phyloP scores from a whole-genome alignment of 2,888 invertebrate species.

The Drosophila testacea region DNA sequence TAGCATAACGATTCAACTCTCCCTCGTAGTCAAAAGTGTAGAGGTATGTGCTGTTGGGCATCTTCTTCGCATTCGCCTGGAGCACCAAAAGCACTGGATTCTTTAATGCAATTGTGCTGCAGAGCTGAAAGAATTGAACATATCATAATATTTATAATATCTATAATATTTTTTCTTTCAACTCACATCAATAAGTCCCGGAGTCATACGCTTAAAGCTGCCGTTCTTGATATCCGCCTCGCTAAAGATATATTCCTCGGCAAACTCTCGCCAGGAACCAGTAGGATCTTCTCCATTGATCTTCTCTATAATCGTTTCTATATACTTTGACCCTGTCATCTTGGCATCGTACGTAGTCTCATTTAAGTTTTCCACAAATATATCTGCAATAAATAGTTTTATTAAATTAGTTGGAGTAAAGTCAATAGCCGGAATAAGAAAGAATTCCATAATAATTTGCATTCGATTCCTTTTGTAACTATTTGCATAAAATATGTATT shows the following conservation, averaged over 20 bases:
- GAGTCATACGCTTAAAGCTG: conserved; percentile 84
- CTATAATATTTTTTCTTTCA: neutral
- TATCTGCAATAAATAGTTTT: conserved; percentile 56
- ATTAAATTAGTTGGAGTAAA: too few species aligned
- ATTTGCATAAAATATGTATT: neutral
- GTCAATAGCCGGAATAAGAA: too few species aligned
- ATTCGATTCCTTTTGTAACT: neutral
- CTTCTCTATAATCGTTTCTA: conserved; percentile 80
- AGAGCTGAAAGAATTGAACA: conserved; percentile 78
- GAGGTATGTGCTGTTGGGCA: conserved; percentile 84
- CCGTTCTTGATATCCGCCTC: conserved; percentile 83
- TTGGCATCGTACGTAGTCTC: conserved; percentile 78
- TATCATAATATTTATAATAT: neutral
- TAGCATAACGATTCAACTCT: conserved; percentile 83
- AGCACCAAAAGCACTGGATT: conserved; percentile 85
- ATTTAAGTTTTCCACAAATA: conserved; percentile 82
- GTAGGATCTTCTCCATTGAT: conserved; percentile 82
- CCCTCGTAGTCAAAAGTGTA: conserved; percentile 86
- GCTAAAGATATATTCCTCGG: conserved; percentile 78
- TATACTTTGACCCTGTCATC: conserved; percentile 73
- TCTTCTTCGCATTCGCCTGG: conserved; percentile 83
- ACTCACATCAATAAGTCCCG: conserved; percentile 86
- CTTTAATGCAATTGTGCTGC: conserved; percentile 85
- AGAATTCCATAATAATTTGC: neutral
- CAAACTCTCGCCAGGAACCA: conserved; percentile 79